phyloP scores from a whole-genome alignment of 2,888 invertebrate species.

The Andrena haemorrhoa region DNA sequence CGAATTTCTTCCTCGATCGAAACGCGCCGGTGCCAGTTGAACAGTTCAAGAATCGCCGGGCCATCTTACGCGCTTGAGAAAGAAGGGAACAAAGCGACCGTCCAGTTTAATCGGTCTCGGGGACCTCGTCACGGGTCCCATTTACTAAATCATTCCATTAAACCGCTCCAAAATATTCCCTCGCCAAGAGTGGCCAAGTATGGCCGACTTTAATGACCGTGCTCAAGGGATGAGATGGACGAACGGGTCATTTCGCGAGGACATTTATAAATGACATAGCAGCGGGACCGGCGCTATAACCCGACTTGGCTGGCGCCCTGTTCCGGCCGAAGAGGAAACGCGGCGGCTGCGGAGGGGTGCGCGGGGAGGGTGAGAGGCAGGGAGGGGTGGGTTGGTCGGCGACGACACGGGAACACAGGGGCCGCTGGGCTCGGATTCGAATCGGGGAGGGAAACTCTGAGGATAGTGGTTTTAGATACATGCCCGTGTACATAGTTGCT shows the following conservation, averaged over 20 bases:
- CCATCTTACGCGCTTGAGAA: too few species aligned
- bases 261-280: constrained; percentile 84
- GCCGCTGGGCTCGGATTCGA: constrained; percentile 66
- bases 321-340: constrained; percentile 71
- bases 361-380: too few species aligned
- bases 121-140: constrained; percentile 12
- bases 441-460: constrained; percentile 80
- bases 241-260: constrained; percentile 83
- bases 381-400: too few species aligned
- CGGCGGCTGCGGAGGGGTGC: constrained; percentile 36
- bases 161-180: constrained; percentile 52
- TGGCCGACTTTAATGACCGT: constrained; percentile 83
- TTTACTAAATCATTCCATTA: constrained; percentile 61
- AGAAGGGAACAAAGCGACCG: not conserved
- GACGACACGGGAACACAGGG: constrained; percentile 34
- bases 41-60: too few species aligned
- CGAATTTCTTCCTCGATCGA: too few species aligned
- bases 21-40: too few species aligned
- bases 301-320: constrained; percentile 70
- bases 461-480: constrained; percentile 81
- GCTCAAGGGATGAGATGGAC: constrained; percentile 84
- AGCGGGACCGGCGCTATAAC: constrained; percentile 78
- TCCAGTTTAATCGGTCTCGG: constrained; percentile 1
- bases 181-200: constrained; percentile 51
- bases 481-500: constrained; percentile 61